Conservation (phyloP, 2,888 invertebrate genomes). For the Drosophila borborema region DNA sequence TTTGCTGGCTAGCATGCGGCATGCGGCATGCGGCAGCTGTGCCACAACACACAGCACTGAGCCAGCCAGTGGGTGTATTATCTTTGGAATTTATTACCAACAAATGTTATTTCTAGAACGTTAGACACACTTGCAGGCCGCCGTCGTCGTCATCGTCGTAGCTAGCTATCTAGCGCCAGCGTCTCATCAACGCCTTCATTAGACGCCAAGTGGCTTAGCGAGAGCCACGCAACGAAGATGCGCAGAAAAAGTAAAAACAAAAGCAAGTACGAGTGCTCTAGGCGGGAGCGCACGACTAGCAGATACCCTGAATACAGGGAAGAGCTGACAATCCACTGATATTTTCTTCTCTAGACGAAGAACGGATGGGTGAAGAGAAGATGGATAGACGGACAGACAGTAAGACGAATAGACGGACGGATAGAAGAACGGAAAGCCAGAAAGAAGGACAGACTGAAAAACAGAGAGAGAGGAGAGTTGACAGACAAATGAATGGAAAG, state of each 20-base stretch:
- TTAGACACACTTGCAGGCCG: slow-evolving; percentile 62
- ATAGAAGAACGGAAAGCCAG: no score
- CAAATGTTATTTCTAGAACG: slow-evolving; percentile 81
- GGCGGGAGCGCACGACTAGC: not conserved
- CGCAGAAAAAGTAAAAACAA: not conserved
- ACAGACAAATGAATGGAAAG: not conserved
- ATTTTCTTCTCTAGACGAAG: no score
- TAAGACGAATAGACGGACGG: no score
- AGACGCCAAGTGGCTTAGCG: slow-evolving; percentile 63
- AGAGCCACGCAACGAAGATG: not conserved
- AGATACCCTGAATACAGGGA: not conserved
- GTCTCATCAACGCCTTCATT: slow-evolving; percentile 79
- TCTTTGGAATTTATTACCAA: slow-evolving; percentile 79
- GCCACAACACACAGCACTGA: slow-evolving; percentile 5
- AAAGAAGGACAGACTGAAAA: not conserved
- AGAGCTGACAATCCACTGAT: not conserved
- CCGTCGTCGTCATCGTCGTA: not conserved
- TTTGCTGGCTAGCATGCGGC: slow-evolving; percentile 11
- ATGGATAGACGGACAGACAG: not conserved
- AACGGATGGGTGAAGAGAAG: not conserved
- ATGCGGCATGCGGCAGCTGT: slow-evolving; percentile 11
- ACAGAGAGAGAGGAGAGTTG: not conserved
- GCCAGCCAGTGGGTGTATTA: slow-evolving; percentile 71
- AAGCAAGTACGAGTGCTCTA: not conserved
- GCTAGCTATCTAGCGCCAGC: slow-evolving; percentile 5